phyloP scores from a whole-genome alignment of 2,888 invertebrate genomes.

The Drosophila macrothrix region DNA sequence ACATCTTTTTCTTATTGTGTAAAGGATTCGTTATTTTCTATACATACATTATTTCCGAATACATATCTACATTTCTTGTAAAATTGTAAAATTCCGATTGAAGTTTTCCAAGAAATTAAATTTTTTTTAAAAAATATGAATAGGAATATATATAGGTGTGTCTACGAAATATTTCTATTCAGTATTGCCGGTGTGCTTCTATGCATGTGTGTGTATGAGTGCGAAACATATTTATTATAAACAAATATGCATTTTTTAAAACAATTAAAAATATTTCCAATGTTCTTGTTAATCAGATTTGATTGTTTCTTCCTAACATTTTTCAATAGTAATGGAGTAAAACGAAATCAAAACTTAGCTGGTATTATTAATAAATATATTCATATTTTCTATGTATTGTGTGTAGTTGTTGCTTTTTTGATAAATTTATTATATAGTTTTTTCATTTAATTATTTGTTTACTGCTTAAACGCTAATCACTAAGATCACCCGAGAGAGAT shows the following conservation, averaged over 20 bases:
- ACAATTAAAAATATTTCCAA: slow-evolving; percentile 4
- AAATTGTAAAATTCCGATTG: slow-evolving; percentile 17
- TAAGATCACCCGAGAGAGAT: slow-evolving; percentile 85
- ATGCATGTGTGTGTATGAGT: slow-evolving; percentile 32
- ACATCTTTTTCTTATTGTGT: slow-evolving; percentile 33
- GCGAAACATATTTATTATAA: slow-evolving; percentile 14
- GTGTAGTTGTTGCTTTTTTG: slow-evolving; percentile 33
- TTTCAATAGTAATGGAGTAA: slow-evolving; percentile 18
- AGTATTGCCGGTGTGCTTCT: slow-evolving; percentile 21
- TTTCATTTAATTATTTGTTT: slow-evolving; percentile 42
- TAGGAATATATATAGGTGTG: slow-evolving; percentile 25
- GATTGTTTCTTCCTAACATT: slow-evolving; percentile 5
- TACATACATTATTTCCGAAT: slow-evolving; percentile 19
- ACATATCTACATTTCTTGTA: slow-evolving; percentile 27
- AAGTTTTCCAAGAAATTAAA: slow-evolving; percentile 10
- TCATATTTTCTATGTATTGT: slow-evolving; percentile 36
- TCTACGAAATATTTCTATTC: slow-evolving; percentile 17
- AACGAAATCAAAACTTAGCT: slow-evolving; percentile 49
- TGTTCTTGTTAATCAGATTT: slow-evolving; percentile 13
- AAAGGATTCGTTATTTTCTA: slow-evolving; percentile 27
- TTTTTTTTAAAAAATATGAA: slow-evolving; percentile 3
- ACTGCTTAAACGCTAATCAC: slow-evolving; percentile 81
- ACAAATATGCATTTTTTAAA: slow-evolving; percentile 18
- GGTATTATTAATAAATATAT: slow-evolving; percentile 54
- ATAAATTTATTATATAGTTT: slow-evolving; percentile 24